Evolutionary conservation across 2,888 invertebrate species (phyloP), one percentile per base, ranked within the genome.

Genomic region (Nycteola revayana): DNA sequence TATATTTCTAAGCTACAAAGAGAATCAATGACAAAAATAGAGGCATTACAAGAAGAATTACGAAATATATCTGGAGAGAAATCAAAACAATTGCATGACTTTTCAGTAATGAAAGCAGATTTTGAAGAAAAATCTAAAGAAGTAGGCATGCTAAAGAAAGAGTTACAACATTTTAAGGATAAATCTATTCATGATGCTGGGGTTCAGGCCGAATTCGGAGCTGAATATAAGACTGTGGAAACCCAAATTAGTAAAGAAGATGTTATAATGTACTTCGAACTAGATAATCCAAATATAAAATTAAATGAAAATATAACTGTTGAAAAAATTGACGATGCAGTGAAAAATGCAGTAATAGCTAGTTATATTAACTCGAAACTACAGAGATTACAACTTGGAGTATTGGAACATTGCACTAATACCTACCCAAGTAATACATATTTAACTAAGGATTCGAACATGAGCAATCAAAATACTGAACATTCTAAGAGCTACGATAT

Each of bases 291-390:
- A n/a, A n/a, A n/a, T n/a, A n/a, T n/a, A n/a, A n/a, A n/a, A n/a
- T n/a, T n/a, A n/a, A n/a, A n/a, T n/a, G n/a, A n/a, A n/a, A n/a
- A n/a, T n/a, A n/a, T n/a, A n/a, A n/a, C n/a, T n/a, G n/a, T n/a
- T n/a, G n/a, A n/a, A n/a, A n/a, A n/a, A n/a, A n/a, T n/a, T n/a
- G n/a, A n/a, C n/a, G n/a, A 14, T 14, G 14, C 2, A 14, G 5
- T 14, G 2, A 14, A 14, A 5, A 14, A 14, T 14, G 5, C 60
- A 29, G 53, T 71, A 1, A 74, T 48, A 62, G 75, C 34, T 36
- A 64, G 48, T 33, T 82, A 83, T 47, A 42, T 71, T 10, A 66
- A 71, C 49, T 72, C 78, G 42, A 85, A 83, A 67, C 51, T 76
- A 28, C 70, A 75, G 42, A 54, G 57, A 32, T 59, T 85, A 6